Percentiles rank a stretch among this genome's conserved stretches.
Evolutionary conservation across 1,140 invertebrate genomes (phyloP).

Genomic region (Tribolium castaneum): DNA sequence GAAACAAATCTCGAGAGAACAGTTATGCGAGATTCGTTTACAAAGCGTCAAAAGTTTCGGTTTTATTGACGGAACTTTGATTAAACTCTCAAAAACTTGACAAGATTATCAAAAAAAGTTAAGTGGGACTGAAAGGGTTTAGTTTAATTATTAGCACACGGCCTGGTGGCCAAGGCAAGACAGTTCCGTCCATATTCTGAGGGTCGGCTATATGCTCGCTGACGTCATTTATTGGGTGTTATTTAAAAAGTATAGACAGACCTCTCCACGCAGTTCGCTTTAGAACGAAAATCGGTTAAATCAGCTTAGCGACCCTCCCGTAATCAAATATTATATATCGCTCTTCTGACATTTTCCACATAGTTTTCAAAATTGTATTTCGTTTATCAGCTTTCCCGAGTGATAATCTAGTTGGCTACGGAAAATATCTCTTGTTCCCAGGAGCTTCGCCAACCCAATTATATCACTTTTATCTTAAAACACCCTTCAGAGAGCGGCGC

Average conservation of each 20-base stretch:
- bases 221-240: conserved; percentile 57
- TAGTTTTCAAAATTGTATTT: conserved; percentile 60
- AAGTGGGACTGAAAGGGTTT: no score
- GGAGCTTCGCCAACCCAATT: conserved; percentile 26
- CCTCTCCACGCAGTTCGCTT: conserved; percentile 37
- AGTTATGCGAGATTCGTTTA: no score
- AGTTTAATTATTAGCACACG: conserved; percentile 46
- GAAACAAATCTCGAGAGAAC: no score
- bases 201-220: conserved; percentile 53
- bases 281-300: conserved; percentile 54
- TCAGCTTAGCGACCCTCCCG: conserved; percentile 55
- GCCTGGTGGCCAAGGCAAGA: conserved; percentile 39
- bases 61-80: no score
- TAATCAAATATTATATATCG: conserved; percentile 57
- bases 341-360: conserved; percentile 57
- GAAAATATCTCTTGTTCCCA: conserved; percentile 40
- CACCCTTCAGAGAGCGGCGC: not conserved
- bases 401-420: conserved; percentile 53
- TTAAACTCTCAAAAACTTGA: no score
- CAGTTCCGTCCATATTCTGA: conserved; percentile 55
- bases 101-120: not conserved
- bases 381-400: conserved; percentile 55
- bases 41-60: no score
- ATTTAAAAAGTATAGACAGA: conserved; percentile 52
- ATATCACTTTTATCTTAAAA: conserved; percentile 36